Evolutionary conservation across 2,888 invertebrate species (phyloP).

Genomic region (Scaptomyza caliginosa): DNA sequence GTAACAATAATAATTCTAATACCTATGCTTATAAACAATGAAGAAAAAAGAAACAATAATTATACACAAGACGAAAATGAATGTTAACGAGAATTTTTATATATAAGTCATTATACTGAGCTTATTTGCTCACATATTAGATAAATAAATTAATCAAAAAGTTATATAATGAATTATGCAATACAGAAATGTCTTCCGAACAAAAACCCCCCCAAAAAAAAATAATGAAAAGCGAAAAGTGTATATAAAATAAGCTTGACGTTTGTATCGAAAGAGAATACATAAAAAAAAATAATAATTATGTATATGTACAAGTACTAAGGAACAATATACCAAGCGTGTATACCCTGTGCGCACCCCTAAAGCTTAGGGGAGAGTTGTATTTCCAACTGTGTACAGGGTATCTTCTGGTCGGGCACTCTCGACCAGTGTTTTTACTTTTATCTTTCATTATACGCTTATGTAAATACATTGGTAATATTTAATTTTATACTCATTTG

Average conservation of each 20-base stretch:
- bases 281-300: conserved; percentile 24
- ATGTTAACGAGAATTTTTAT: conserved; percentile 54
- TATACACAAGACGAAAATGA: conserved; percentile 50
- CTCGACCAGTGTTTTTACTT: not conserved
- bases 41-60: conserved; percentile 58
- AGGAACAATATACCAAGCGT: conserved; percentile 6
- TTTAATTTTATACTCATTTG: not conserved
- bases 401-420: not conserved
- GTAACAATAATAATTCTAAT: conserved; percentile 38
- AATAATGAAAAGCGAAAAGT: conserved; percentile 23
- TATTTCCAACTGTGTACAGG: not conserved
- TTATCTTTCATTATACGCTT: not conserved
- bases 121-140: conserved; percentile 60
- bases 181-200: conserved; percentile 68
- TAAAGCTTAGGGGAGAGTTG: not conserved
- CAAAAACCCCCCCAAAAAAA: conserved; percentile 18
- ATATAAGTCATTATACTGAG: conserved; percentile 54
- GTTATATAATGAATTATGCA: conserved; percentile 57
- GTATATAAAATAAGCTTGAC: conserved; percentile 37
- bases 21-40: conserved; percentile 29
- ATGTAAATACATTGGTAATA: not conserved
- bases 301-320: conserved; percentile 2
- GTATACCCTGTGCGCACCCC: conserved; percentile 12
- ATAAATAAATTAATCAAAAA: conserved; percentile 53
- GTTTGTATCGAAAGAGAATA: no score